Base-by-base conservation (phyloP, 2,113 vertebrate genomes). In the Cathartes aura region DNA sequence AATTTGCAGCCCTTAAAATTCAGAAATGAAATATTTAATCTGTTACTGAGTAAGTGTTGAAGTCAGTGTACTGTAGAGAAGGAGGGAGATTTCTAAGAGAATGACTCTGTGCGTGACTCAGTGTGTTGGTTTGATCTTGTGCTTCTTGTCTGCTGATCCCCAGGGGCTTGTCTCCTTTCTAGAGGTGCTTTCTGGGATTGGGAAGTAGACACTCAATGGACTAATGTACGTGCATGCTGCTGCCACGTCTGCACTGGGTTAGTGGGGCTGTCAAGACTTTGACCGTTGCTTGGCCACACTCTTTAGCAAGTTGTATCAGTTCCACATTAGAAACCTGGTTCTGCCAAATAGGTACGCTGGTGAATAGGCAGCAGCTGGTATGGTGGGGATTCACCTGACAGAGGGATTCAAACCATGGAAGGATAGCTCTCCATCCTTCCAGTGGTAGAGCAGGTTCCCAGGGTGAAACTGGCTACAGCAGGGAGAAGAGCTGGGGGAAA, bases 341-440 rank as follows among this genome's bases (percentile, higher is more conserved):
- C 63, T 92, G 67, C 42, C 66, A 43, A 20, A 9, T 1, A 8
- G 36, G 22, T 15, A 22, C 12, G 12, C 1, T 56, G 56, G 32
- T 42, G 56, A 82, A 74, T 3, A 43, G 47, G 56, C 58, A 85
- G 64, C 60, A 82, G 34, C 73, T 82, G 76, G 27, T 23, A 5
- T 20, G n/a, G 12, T 40, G 52, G 34, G 47, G 21, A 47, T 42
- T 52, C 40, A 75, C 52, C 47, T 87, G 60, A 4, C 18, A 67
- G 22, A 59, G 50, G n/a, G 50, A 18, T 55, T 74, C 45, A 84
- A 80, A 48, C 10, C 4, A 5, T 8, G 32, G 16, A 17, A 66
- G 32, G 47, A 8, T 7, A 4, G 3, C 0, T 8, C 5, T 63
- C 5, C 4, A 1, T 66, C 3, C 1, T 4, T 48, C 6, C 3